phyloP scores from a whole-genome alignment of 2,888 invertebrate genomes.

The Sinodicranocentrus sp. region DNA sequence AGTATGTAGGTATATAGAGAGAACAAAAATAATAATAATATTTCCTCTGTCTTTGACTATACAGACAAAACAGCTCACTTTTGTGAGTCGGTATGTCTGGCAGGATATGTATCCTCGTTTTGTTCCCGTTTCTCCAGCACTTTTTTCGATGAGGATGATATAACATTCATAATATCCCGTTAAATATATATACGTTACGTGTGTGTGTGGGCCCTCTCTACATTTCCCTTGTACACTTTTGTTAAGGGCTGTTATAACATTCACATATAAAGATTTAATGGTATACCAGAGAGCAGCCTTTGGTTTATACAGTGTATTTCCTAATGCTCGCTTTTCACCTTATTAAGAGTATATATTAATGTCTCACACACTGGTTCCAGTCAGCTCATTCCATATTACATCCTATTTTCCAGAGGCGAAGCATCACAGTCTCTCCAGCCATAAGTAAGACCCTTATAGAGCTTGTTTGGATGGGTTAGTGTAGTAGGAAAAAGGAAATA shows the following conservation, averaged over 20 bases:
- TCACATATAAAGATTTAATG: too few relatives aligned
- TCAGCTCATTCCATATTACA: neutral
- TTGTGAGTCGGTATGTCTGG: conserved; percentile 51
- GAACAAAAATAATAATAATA: too few relatives aligned
- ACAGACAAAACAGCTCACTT: too few relatives aligned
- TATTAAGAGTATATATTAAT: conserved; percentile 4
- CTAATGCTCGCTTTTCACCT: conserved; percentile 13
- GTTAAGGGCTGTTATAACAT: too few relatives aligned
- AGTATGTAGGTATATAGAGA: neutral
- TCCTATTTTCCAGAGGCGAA: neutral
- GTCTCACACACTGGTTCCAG: neutral
- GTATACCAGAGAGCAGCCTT: too few relatives aligned
- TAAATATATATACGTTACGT: neutral
- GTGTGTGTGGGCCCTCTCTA: too few relatives aligned
- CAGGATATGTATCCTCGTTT: conserved; percentile 4
- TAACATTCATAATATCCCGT: neutral
- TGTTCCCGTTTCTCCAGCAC: conserved; percentile 51
- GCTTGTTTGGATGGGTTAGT: neutral
- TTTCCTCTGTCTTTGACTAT: too few relatives aligned
- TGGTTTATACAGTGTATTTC: too few relatives aligned
- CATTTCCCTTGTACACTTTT: too few relatives aligned
- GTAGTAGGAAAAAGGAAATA: neutral
- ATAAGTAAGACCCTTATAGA: neutral
- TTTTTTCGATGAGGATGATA: conserved; percentile 13
- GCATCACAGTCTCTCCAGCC: neutral